These are phyloP conservation scores for Phoebastria nigripes DNA, from an alignment of 2,797 vertebrate species.

Conservation along the genomic window DNA sequence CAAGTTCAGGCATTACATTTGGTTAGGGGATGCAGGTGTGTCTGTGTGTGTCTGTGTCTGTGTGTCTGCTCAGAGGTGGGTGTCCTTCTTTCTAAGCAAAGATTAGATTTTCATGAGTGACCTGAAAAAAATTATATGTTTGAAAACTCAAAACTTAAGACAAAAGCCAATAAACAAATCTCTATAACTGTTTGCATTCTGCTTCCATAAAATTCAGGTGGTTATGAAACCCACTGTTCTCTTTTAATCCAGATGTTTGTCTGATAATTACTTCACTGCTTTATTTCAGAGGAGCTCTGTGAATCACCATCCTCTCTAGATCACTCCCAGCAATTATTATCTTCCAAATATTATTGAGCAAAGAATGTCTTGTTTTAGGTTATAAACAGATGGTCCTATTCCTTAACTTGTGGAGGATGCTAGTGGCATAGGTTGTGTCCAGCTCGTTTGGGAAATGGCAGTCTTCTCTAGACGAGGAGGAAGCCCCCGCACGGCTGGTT, in stretches of 20 bases:
- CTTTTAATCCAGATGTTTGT: not conserved
- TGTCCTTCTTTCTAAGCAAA: not conserved
- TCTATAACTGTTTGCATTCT: not conserved
- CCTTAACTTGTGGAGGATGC: not conserved
- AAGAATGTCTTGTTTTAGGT: not conserved
- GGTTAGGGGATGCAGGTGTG: not conserved
- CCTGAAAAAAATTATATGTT: not conserved
- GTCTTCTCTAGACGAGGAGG: not conserved
- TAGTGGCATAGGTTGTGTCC: not conserved
- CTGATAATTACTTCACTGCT: not conserved
- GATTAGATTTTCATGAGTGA: not conserved
- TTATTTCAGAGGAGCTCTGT: not conserved
- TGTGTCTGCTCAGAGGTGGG: not conserved
- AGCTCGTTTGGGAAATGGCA: not conserved
- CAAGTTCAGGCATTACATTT: constrained; percentile 31
- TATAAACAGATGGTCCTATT: not conserved
- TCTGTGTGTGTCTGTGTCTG: not conserved
- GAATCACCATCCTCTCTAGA: accelerated
- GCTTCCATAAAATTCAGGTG: not conserved
- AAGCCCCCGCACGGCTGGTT: accelerated
- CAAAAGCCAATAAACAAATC: not conserved
- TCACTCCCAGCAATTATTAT: not conserved
- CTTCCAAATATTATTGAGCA: not conserved
- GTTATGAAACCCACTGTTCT: not conserved
- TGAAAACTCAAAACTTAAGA: not conserved